Base-by-base conservation (phyloP, 2,113 vertebrate genomes). In the Cichladusa arquata region DNA sequence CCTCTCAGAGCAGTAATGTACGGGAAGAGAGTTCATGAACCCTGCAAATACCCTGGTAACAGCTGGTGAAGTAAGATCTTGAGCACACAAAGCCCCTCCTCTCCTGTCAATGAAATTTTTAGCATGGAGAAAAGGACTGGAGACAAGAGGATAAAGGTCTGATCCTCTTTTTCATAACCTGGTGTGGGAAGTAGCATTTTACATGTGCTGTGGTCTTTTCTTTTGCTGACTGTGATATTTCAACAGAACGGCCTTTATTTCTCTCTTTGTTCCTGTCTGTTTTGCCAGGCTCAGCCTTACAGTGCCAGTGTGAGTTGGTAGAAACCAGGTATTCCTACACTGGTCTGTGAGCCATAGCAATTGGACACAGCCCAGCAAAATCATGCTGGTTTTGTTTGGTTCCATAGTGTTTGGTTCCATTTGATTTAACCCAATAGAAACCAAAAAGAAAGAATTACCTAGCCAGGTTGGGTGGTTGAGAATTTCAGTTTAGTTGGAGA, bases 21-120 rank as follows among this genome's bases (percentile, higher is more conserved):
- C 44, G 7, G 58, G 33, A 81, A 71, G 77, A 71, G 69, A 92
- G 81, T 85, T 93, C 82, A 90, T 16, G 85, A 42, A 80, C 76
- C 47, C 38, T 73, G 74, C 60, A 81, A 79, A 86, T 93, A 83
- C 38, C 73, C 47, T 50, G 73, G 5, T 91, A 94, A 74, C 82
- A 81, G 76, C 64, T 81, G 54, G 44, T 93, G 95, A 91, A 72
- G 79, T 88, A 95, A 94, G 86, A 86, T 48, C 66, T 88, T 82
- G 36, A 65, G 57, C 23, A 9, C 50, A 47, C 50, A 78, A 88
- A 93, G 51, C 77, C 17, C 44, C 36, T 93, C 60, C 67, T 86
- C 54, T 94, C 34, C 80, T 58, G 18, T 76, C 40, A 28, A 31
- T 58, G 34, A 92, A 58, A 47, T 62, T 62, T 83, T 83, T 58